These are phyloP conservation scores for Sebastes diaconus DNA, from an alignment of 2,797 vertebrate genomes.

Conservation along the genomic window DNA sequence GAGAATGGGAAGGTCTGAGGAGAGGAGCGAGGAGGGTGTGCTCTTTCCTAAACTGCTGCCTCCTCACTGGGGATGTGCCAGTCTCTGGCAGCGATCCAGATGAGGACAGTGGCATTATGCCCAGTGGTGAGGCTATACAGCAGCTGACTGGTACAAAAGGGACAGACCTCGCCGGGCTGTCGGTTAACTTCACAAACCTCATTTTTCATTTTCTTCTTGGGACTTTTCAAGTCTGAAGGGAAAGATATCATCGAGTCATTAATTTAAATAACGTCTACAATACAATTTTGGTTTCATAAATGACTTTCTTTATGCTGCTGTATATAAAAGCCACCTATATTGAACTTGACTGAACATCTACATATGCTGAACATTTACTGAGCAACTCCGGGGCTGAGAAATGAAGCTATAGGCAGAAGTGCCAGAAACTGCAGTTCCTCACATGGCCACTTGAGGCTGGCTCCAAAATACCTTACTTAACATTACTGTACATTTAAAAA, in stretches of 20 bases:
- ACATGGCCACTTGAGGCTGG: no score
- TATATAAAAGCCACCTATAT: background rate
- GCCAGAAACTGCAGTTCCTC: no score
- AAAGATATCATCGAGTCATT: background rate
- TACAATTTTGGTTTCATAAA: background rate
- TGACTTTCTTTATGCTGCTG: background rate
- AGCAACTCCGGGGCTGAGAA: no score
- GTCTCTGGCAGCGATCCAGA: conserved; percentile 50
- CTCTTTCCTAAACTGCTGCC: conserved; percentile 25
- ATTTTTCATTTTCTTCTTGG: conserved; percentile 6
- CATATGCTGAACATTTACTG: no score
- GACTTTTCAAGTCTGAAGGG: background rate
- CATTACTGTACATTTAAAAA: no score
- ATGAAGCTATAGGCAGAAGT: no score
- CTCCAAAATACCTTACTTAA: no score
- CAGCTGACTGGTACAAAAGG: conserved; percentile 9
- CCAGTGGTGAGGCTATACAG: conserved; percentile 5
- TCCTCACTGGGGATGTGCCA: conserved; percentile 40
- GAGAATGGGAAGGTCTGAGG: conserved; percentile 26
- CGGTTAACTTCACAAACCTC: background rate
- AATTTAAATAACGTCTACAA: background rate
- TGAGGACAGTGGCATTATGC: conserved; percentile 30
- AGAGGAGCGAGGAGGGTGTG: conserved; percentile 6
- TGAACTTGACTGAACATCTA: no score
- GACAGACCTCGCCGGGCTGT: background rate